phyloP scores from a whole-genome alignment of 2,797 vertebrate genomes.

The Rhinoraja longicauda region DNA sequence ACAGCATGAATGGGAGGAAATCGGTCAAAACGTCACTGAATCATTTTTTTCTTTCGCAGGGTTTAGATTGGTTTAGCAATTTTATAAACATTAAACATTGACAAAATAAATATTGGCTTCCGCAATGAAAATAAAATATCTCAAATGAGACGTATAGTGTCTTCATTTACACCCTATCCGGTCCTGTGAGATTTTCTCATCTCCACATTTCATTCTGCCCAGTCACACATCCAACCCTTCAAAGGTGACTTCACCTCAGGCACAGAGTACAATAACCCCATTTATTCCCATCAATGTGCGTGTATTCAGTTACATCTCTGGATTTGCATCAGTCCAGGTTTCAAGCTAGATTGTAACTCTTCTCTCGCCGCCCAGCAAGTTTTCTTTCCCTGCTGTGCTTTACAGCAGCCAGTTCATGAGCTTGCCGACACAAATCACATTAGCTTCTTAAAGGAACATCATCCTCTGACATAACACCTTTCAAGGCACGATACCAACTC shows the following conservation, averaged over 20 bases:
- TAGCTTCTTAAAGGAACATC: neutral
- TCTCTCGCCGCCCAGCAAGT: neutral
- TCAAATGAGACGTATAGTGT: neutral
- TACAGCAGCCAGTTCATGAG: neutral
- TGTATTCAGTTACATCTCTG: conserved; percentile 34
- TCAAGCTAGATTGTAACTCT: neutral
- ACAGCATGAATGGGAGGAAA: neutral
- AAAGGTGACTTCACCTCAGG: neutral
- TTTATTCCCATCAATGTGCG: conserved; percentile 17
- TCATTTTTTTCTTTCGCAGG: neutral
- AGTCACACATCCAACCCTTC: neutral
- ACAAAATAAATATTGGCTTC: conserved; percentile 9
- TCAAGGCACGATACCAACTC: neutral
- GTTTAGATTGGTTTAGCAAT: neutral
- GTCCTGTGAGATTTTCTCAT: neutral
- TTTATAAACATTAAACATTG: conserved; percentile 1
- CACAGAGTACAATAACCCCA: conserved; percentile 17
- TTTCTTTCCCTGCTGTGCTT: neutral
- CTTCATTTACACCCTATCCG: neutral
- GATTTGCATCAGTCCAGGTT: conserved; percentile 16
- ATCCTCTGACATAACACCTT: neutral
- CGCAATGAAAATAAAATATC: neutral
- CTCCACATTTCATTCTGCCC: neutral
- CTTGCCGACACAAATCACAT: neutral
- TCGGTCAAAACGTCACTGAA: neutral